Percentiles rank a stretch among this genome's conserved stretches.
Conservation (phyloP, 2,113 vertebrate genomes). For the Picathartes gymnocephalus region DNA sequence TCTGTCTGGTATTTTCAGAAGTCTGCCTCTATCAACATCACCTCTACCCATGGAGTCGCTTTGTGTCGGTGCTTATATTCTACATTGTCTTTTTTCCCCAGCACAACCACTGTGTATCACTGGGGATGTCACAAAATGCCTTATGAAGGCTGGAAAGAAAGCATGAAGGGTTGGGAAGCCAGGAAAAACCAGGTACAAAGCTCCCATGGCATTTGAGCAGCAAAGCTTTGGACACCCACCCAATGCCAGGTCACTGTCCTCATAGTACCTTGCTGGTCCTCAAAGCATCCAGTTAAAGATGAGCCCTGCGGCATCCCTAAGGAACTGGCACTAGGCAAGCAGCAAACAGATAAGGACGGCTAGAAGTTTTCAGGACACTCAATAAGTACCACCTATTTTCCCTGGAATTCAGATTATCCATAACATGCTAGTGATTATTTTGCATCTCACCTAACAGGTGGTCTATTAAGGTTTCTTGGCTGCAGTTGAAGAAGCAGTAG, state of each 20-base stretch:
- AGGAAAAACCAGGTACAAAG: neutral
- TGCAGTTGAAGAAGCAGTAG: neutral
- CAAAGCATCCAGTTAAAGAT: neutral
- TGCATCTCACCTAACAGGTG: neutral
- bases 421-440: neutral
- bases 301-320: neutral
- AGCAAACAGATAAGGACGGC: neutral
- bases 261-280: neutral
- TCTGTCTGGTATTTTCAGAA: conserved; percentile 8
- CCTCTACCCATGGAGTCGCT: accelerated
- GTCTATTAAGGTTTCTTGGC: neutral
- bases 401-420: neutral
- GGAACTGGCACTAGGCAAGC: neutral
- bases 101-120: neutral
- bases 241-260: neutral
- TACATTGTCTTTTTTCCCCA: neutral
- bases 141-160: neutral
- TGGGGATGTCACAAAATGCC: neutral
- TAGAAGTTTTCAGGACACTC: neutral
- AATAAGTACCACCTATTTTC: neutral
- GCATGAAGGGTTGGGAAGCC: neutral
- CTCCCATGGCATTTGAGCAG: neutral
- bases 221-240: neutral
- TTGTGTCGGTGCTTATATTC: neutral
- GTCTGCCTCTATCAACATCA: neutral